Evolutionary conservation across 2,888 invertebrate species (phyloP), one percentile per base, ranked within the genome.

Genomic region (Drosophila sordidapex): DNA sequence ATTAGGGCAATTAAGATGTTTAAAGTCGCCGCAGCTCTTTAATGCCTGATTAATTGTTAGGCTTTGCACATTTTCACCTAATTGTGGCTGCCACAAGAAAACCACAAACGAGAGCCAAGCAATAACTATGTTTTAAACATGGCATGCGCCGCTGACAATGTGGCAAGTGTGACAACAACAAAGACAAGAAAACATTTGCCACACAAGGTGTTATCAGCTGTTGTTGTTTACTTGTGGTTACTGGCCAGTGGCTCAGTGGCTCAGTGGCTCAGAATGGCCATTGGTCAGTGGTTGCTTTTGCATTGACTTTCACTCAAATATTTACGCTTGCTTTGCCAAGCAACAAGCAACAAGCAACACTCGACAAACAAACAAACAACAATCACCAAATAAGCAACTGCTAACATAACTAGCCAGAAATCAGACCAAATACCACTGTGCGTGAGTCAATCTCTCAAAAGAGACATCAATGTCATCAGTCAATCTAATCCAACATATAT

Each of bases 241-340:
- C 35, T 48, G 63, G 25, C 51, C 77, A 61, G 56, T 70, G 75
- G 35, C 4, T 8, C 36, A 60, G 56, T 70, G 74, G 35, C 7
- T 38, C 38, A 60, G 56, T 70, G 74, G 35, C 7, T 38, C 38
- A 38, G 18, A 38, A 38, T 35, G 15, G 27, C 3, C 46, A 46
- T 25, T 57, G 40, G 62, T 66, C 76, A 70, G 54, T 62, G 46
- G 43, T 27, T 38, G n/a, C 46, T 58, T 54, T 36, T 43, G 62
- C 68, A 67, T 69, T 68, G 65, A 81, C 89, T 87, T 87, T 87
- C 86, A 87, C 86, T 87, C 79, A 82, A 89, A 82, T 85, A 82
- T 89, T 89, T 89, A 73, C 81, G 43, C 48, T 74, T 73, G 82
- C 25, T 15, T 25, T 25, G 46, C 46, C 15, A 46, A 46, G 15